These are phyloP conservation scores for Epinephelus fuscoguttatus DNA, from an alignment of 2,113 vertebrate species.

Conservation along the genomic window DNA sequence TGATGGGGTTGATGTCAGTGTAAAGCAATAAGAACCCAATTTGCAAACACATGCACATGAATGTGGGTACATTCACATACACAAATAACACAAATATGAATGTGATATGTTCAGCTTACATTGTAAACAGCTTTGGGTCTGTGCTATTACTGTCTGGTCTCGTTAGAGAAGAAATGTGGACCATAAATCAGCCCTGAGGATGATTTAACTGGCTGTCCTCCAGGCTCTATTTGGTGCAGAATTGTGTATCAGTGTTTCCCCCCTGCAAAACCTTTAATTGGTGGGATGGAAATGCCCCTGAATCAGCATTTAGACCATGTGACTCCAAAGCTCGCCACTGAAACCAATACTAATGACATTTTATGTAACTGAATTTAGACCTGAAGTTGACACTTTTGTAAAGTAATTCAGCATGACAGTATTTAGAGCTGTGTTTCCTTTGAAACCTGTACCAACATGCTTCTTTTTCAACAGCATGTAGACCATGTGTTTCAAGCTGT, in stretches of 20 bases:
- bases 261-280: constrained; percentile 38
- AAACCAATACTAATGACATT: constrained; percentile 39
- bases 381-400: constrained; percentile 16
- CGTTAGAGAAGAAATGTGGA: constrained; percentile 55
- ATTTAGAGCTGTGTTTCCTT: constrained; percentile 21
- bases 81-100: constrained; percentile 6
- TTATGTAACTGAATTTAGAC: constrained; percentile 21
- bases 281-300: constrained; percentile 29
- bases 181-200: constrained; percentile 58
- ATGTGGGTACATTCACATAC: background rate
- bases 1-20: background rate
- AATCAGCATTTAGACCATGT: constrained; percentile 35
- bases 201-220: constrained; percentile 41
- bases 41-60: background rate
- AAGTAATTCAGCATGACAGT: background rate
- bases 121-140: constrained; percentile 45
- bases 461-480: constrained; percentile 38
- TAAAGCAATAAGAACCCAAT: constrained; percentile 18
- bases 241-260: constrained; percentile 30
- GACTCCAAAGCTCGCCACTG: constrained; percentile 12
- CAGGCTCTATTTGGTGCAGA: constrained; percentile 42
- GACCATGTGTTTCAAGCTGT: constrained; percentile 37
- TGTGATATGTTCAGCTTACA: constrained; percentile 25
- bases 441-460: constrained; percentile 28
- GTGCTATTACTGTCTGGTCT: constrained; percentile 46